Evolutionary conservation across 2,797 vertebrate species (phyloP).

Genomic region (Enteromius paludinosus): DNA sequence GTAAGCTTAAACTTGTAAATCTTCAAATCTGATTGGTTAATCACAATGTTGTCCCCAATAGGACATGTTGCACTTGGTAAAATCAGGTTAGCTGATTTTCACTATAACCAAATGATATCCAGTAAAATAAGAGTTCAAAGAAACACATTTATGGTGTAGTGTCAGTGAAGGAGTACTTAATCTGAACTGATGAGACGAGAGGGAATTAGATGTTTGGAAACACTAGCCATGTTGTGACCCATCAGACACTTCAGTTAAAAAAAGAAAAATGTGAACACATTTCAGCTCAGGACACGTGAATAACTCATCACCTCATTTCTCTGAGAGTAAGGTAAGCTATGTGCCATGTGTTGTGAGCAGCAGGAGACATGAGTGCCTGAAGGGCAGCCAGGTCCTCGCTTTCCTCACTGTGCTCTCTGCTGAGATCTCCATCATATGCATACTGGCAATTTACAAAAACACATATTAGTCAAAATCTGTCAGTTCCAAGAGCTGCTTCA

Average conservation of each 20-base stretch:
- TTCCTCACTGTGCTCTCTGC: not conserved
- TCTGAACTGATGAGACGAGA: not conserved
- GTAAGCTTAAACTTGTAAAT: too few species aligned
- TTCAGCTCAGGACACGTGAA: not conserved
- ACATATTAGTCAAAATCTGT: not conserved
- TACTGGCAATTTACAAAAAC: not conserved
- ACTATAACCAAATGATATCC: not conserved
- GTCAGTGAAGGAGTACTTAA: not conserved
- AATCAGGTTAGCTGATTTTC: not conserved
- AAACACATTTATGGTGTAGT: not conserved
- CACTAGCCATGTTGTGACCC: not conserved
- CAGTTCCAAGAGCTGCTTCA: not conserved
- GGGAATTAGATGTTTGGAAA: not conserved
- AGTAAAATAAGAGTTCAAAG: not conserved
- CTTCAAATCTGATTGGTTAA: too few species aligned
- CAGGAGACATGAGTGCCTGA: constrained; percentile 39
- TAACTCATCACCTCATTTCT: not conserved
- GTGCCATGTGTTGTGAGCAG: constrained; percentile 56
- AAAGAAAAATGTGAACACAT: not conserved
- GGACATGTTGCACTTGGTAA: too few species aligned
- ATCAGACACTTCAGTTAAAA: not conserved
- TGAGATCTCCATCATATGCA: constrained; percentile 15
- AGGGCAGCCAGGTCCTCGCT: constrained; percentile 29
- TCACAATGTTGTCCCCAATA: too few species aligned
- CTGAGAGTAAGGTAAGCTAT: constrained; percentile 31